phyloP scores from a whole-genome alignment of 2,797 vertebrate genomes.

The Agapornis canus region DNA sequence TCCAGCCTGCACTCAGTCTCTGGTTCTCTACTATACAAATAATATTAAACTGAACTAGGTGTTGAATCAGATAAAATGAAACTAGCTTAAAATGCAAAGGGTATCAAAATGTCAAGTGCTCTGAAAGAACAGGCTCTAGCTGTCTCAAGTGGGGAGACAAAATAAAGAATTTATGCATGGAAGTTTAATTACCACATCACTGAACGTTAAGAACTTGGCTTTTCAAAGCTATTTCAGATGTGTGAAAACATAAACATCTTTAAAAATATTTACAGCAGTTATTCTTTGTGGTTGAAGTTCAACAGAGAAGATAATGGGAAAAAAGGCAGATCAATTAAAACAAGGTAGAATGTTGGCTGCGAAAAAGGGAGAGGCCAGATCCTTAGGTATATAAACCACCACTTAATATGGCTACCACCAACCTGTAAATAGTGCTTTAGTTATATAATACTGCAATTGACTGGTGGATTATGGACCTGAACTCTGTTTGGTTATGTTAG shows the following conservation, averaged over 20 bases:
- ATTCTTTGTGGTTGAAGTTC: background rate
- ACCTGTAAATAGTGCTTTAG: background rate
- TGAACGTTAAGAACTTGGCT: background rate
- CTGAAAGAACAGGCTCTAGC: background rate
- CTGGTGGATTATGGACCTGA: background rate
- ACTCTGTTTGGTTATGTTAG: background rate
- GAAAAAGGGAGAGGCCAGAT: background rate
- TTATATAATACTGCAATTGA: background rate
- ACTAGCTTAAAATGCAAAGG: constrained; percentile 11
- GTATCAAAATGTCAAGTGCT: constrained; percentile 51
- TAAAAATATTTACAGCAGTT: background rate
- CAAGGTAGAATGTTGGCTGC: background rate
- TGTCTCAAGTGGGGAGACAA: background rate
- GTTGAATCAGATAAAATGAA: background rate
- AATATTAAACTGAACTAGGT: background rate
- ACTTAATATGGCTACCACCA: background rate
- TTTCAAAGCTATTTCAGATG: background rate
- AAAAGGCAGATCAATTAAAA: background rate
- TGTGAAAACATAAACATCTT: background rate
- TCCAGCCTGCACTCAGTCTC: background rate
- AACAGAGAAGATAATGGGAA: background rate
- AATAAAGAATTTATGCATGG: background rate
- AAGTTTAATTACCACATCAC: background rate
- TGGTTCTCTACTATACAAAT: background rate
- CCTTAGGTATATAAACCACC: background rate